Evolutionary conservation across 2,888 invertebrate genomes (phyloP).

Genomic region (Sarcophaga carnaria): DNA sequence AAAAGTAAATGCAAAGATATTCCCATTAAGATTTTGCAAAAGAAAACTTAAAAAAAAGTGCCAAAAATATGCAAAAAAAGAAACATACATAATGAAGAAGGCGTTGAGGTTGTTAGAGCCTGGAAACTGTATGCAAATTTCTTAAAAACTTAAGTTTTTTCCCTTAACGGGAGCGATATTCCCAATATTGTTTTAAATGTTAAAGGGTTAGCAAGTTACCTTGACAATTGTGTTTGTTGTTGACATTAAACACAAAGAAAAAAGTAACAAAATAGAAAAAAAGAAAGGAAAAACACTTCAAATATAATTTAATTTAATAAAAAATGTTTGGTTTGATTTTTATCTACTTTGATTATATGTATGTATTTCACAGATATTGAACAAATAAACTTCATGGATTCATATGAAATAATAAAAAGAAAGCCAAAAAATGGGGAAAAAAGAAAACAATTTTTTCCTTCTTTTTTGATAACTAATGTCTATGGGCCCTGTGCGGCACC

Average conservation of each 20-base stretch:
- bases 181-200: conserved; percentile 1
- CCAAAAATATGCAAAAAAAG: background rate
- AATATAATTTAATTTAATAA: too few species aligned
- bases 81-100: conserved; percentile 16
- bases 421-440: background rate
- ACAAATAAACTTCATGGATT: background rate
- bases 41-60: background rate
- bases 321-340: background rate
- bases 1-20: conserved; percentile 44
- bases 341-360: background rate
- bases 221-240: conserved; percentile 20
- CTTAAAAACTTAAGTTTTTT: conserved; percentile 7
- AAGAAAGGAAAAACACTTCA: too few species aligned
- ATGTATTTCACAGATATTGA: background rate
- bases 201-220: conserved; percentile 31
- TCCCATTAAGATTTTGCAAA: conserved; percentile 50
- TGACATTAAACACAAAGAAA: background rate
- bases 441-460: background rate
- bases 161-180: too few species aligned
- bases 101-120: conserved; percentile 42
- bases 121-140: conserved; percentile 60
- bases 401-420: too few species aligned
- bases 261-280: background rate
- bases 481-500: background rate
- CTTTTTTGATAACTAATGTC: background rate